phyloP scores from a whole-genome alignment of 1,140 invertebrate species.

The Hylyphantes graminicola region DNA sequence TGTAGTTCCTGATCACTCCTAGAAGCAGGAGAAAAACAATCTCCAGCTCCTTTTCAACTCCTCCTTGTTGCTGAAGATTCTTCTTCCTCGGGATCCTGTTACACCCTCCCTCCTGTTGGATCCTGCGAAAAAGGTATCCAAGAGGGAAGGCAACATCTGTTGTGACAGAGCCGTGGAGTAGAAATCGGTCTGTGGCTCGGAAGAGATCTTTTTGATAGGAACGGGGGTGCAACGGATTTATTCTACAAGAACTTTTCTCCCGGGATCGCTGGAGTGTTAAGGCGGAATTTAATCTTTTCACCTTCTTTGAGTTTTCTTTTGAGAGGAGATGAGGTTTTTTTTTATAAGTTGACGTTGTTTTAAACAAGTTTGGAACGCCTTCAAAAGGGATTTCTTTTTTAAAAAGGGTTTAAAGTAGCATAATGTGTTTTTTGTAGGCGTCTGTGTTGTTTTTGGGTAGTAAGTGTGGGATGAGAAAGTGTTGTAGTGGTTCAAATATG shows the following conservation, averaged over 20 bases:
- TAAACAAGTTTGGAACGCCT: too few species aligned
- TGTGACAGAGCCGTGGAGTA: conserved; percentile 37
- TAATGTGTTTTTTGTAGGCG: neutral
- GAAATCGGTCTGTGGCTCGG: conserved; percentile 46
- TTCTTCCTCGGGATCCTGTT: conserved; percentile 5
- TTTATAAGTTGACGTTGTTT: neutral
- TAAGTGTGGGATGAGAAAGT: neutral
- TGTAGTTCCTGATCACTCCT: too few species aligned
- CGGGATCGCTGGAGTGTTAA: conserved; percentile 15
- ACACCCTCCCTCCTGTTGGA: neutral
- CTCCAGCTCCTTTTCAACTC: too few species aligned
- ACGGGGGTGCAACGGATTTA: conserved; percentile 41
- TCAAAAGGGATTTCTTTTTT: neutral
- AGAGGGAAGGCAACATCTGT: conserved; percentile 36
- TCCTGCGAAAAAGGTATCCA: conserved; percentile 18
- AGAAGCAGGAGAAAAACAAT: too few species aligned
- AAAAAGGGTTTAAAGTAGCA: conserved; percentile 1
- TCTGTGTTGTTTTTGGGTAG: neutral
- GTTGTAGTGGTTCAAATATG: neutral
- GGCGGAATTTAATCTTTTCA: conserved; percentile 26
- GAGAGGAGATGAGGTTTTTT: neutral
- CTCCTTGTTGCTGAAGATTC: too few species aligned
- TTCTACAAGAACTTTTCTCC: conserved; percentile 37
- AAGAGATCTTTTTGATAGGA: conserved; percentile 28
- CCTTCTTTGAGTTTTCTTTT: neutral